A percentile compares a stretch with the other conserved stretches of the same genome.
These are phyloP conservation scores for Morinoia aosen DNA, from an alignment of 2,888 invertebrate species.

Conservation along the genomic window DNA sequence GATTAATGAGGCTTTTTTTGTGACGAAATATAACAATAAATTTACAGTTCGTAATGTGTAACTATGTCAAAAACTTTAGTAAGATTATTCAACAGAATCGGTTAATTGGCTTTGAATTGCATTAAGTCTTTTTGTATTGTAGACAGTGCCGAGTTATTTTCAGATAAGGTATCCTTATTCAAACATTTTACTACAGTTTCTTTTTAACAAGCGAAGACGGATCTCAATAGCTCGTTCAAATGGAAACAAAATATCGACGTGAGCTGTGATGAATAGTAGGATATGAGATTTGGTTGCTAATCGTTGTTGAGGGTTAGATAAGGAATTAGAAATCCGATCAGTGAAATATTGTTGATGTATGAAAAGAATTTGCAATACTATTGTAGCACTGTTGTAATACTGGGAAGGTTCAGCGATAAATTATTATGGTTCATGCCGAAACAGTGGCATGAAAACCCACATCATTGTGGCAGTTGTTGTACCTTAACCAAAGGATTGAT, in stretches of 20 bases:
- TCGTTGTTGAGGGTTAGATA: not conserved
- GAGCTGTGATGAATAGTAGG: not conserved
- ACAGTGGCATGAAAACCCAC: not conserved
- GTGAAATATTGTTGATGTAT: slow-evolving; percentile 7
- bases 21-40: too few relatives aligned
- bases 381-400: not conserved
- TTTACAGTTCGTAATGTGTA: too few relatives aligned
- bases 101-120: too few relatives aligned
- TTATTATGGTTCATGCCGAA: not conserved
- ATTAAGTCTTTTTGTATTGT: too few relatives aligned
- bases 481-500: slow-evolving; percentile 44
- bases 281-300: not conserved
- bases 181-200: not conserved
- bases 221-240: not conserved
- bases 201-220: not conserved
- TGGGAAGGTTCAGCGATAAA: not conserved
- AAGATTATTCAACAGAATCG: too few relatives aligned
- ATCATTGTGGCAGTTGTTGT: not conserved
- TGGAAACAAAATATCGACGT: not conserved
- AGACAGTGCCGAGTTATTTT: too few relatives aligned
- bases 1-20: too few relatives aligned
- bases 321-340: not conserved
- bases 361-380: not conserved
- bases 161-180: too few relatives aligned
- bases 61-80: too few relatives aligned